Evolutionary conservation across 2,797 vertebrate species (phyloP).

Genomic region (Cheirogaleus major): DNA sequence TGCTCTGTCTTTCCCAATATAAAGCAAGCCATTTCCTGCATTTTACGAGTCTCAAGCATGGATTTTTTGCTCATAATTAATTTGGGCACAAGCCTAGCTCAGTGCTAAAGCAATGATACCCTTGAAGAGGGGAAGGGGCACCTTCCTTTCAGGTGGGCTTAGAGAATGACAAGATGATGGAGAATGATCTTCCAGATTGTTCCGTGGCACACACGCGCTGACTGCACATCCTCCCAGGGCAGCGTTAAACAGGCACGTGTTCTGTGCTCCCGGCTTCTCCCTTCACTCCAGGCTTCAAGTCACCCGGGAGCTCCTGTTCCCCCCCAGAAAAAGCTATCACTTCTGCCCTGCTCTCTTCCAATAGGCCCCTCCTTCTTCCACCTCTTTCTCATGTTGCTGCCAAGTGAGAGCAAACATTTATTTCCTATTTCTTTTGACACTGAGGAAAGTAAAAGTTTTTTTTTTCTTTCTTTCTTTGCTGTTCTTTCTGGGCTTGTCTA

Average conservation of each 20-base stretch:
- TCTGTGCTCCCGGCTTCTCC: not conserved
- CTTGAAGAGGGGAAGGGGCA: not conserved
- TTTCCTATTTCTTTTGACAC: not conserved
- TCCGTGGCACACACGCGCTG: accelerated
- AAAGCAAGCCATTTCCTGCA: not conserved
- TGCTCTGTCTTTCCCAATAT: not conserved
- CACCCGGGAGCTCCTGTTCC: accelerated
- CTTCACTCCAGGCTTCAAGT: accelerated
- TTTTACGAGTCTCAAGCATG: not conserved
- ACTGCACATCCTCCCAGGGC: not conserved
- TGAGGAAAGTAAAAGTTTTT: not conserved
- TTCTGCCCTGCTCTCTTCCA: accelerated
- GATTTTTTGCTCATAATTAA: not conserved
- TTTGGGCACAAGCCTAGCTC: not conserved
- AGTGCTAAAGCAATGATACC: accelerated
- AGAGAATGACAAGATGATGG: not conserved
- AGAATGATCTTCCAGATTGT: not conserved
- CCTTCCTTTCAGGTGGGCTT: not conserved
- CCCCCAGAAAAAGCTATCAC: accelerated
- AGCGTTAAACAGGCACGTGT: accelerated
- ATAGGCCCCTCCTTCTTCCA: accelerated
- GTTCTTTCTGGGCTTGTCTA: not conserved
- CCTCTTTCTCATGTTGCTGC: not conserved
- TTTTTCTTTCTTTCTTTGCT: not conserved
- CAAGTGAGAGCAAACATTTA: not conserved